These are phyloP conservation scores for Myrmecophaga tridactyla DNA, from an alignment of 2,113 vertebrate genomes.

Conservation along the genomic window DNA sequence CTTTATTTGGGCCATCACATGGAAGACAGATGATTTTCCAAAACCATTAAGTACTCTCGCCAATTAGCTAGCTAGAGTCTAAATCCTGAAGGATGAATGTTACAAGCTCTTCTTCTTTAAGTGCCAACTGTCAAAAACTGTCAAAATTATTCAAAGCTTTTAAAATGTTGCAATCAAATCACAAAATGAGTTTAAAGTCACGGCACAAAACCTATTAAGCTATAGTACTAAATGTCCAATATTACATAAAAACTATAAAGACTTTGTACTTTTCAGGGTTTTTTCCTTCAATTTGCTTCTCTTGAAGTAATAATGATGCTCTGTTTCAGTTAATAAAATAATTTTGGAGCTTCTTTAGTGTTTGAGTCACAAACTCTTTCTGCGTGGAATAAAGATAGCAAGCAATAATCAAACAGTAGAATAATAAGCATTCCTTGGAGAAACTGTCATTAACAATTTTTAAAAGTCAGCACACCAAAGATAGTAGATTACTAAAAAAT, in stretches of 20 bases:
- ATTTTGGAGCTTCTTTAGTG: constrained; percentile 73
- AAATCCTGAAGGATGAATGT: constrained; percentile 57
- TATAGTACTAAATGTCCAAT: constrained; percentile 73
- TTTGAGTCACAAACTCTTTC: constrained; percentile 75
- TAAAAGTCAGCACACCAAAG: constrained; percentile 60
- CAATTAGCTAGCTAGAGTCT: constrained; percentile 55
- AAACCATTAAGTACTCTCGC: constrained; percentile 46
- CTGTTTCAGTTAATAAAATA: constrained; percentile 78
- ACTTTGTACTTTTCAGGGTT: constrained; percentile 50
- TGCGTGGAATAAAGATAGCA: constrained; percentile 65
- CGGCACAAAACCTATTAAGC: constrained; percentile 73
- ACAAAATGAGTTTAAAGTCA: constrained; percentile 58
- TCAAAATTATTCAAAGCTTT: constrained; percentile 49
- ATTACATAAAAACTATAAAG: constrained; percentile 81
- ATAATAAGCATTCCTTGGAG: constrained; percentile 67
- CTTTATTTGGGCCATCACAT: constrained; percentile 66
- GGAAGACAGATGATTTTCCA: constrained; percentile 67
- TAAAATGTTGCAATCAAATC: constrained; percentile 54
- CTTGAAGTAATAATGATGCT: constrained; percentile 78
- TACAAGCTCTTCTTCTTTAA: constrained; percentile 55
- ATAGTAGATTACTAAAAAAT: not conserved
- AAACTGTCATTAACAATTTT: constrained; percentile 73
- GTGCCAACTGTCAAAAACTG: constrained; percentile 65
- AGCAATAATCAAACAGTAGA: constrained; percentile 71
- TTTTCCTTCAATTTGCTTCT: constrained; percentile 73